phyloP scores from a whole-genome alignment of 2,113 vertebrate species.

The Siphamia tubifer region DNA sequence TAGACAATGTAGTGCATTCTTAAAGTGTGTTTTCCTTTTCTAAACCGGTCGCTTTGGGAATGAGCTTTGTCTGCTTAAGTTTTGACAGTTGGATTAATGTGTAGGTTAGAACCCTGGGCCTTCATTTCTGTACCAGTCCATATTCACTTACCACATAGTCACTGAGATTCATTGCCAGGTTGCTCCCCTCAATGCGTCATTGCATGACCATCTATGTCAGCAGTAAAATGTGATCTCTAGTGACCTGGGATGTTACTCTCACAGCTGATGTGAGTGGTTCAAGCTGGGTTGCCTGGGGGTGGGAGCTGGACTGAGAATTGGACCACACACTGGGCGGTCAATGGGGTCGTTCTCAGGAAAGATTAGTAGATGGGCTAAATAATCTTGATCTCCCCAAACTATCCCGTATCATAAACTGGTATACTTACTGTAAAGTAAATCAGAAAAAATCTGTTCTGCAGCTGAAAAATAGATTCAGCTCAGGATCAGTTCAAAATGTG shows the following conservation, averaged over 20 bases:
- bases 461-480: background rate
- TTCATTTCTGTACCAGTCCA: background rate
- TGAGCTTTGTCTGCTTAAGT: no score
- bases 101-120: no score
- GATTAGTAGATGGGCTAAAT: background rate
- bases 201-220: conserved; percentile 17
- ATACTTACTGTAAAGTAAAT: background rate
- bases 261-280: background rate
- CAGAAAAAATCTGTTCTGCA: background rate
- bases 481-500: background rate
- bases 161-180: conserved; percentile 19
- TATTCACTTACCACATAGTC: background rate
- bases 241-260: conserved; percentile 3
- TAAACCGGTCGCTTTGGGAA: no score
- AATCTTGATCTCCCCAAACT: background rate
- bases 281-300: background rate
- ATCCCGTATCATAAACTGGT: background rate
- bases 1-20: background rate
- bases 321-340: background rate
- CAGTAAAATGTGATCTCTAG: conserved; percentile 58
- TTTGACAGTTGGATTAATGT: no score
- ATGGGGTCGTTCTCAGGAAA: background rate
- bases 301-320: background rate
- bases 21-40: no score
- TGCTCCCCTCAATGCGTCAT: conserved; percentile 14